Evolutionary conservation across 2,888 invertebrate species (phyloP).

Genomic region (Sphecodes monilicornis): DNA sequence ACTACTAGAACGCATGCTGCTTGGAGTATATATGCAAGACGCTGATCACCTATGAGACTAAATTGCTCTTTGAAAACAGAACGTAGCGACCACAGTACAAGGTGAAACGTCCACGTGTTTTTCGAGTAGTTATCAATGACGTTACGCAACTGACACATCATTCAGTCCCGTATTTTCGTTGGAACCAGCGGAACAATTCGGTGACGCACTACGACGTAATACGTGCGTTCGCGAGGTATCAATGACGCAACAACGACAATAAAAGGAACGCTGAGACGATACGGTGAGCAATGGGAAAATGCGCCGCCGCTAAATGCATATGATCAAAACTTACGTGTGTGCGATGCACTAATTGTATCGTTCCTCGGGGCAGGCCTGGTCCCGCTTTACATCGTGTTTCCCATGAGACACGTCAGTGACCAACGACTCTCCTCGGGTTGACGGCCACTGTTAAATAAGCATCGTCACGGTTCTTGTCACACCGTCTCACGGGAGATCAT

Average conservation of each 20-base stretch:
- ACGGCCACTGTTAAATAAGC: conserved; percentile 13
- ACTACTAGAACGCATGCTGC: background rate
- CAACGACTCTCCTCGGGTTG: background rate
- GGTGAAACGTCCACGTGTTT: conserved; percentile 50
- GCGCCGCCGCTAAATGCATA: background rate
- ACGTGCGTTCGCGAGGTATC: conserved; percentile 13
- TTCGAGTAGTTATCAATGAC: conserved; percentile 50
- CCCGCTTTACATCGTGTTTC: conserved; percentile 27
- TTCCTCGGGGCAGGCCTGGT: conserved; percentile 5
- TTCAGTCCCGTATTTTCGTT: conserved; percentile 21
- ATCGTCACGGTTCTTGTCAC: conserved; percentile 2
- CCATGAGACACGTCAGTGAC: conserved; percentile 15
- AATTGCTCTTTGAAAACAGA: no score
- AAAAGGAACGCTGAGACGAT: conserved; percentile 16
- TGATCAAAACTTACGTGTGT: conserved; percentile 23
- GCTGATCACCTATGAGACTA: background rate
- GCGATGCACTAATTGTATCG: conserved; percentile 34
- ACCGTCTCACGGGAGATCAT: background rate
- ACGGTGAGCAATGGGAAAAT: background rate
- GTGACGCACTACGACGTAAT: background rate
- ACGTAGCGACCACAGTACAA: conserved; percentile 15
- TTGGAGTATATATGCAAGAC: background rate
- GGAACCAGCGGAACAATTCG: background rate
- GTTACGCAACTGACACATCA: conserved; percentile 63
- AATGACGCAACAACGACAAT: conserved; percentile 44